Conservation (phyloP, 2,888 invertebrate genomes). For the Tineola bisselliella region DNA sequence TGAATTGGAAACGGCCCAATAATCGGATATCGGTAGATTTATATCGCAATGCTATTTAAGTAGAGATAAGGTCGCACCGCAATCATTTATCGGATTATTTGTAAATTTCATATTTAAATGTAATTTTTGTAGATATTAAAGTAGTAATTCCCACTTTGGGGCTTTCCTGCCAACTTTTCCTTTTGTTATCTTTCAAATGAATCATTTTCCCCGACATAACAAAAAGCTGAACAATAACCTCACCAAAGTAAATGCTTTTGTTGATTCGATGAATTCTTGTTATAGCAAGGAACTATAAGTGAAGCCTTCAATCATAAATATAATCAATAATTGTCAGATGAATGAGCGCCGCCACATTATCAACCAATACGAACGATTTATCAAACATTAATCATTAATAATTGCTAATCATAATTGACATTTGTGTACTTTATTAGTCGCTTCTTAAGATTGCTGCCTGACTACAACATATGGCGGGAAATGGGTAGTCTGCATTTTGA, state of each 20-base stretch:
- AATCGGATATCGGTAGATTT: constrained; percentile 26
- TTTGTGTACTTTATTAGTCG: background rate
- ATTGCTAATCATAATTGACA: background rate
- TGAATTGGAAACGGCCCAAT: background rate
- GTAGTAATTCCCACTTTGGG: background rate
- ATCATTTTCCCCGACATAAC: too few relatives aligned
- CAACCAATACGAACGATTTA: background rate
- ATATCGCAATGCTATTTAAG: constrained; percentile 29
- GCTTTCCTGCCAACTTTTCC: too few relatives aligned
- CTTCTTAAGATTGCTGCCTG: background rate
- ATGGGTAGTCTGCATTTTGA: too few relatives aligned
- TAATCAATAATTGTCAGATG: background rate
- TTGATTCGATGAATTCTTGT: too few relatives aligned
- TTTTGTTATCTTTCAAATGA: too few relatives aligned
- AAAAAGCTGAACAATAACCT: too few relatives aligned
- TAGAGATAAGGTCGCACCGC: constrained; percentile 33
- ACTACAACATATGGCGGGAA: too few relatives aligned
- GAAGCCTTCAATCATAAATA: background rate
- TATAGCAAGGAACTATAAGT: too few relatives aligned
- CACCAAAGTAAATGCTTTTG: too few relatives aligned
- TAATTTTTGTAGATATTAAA: background rate
- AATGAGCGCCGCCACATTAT: background rate
- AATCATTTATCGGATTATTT: constrained; percentile 34
- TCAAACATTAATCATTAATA: background rate
- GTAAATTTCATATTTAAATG: constrained; percentile 17